These are phyloP conservation scores for Takifugu rubripes DNA, from an alignment of 2,797 vertebrate genomes.

Conservation along the genomic window DNA sequence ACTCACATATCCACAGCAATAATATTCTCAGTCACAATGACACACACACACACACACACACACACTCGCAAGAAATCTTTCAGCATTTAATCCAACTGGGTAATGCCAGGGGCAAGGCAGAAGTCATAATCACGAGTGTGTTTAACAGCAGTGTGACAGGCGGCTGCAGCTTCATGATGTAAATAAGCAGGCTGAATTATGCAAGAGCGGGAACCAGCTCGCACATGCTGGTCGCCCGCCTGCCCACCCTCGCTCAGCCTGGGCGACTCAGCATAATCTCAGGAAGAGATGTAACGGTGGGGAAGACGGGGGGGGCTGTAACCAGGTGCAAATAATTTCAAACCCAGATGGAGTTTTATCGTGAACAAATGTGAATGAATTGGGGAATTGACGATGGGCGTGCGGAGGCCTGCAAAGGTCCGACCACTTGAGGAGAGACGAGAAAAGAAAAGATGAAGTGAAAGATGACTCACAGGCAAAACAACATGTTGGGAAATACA, in stretches of 20 bases:
- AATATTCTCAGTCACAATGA: not conserved
- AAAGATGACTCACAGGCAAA: not conserved
- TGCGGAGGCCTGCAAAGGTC: constrained; percentile 9
- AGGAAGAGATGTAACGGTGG: not conserved
- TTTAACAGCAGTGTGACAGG: constrained; percentile 64
- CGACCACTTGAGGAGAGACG: constrained; percentile 4
- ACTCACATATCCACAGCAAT: constrained; percentile 7
- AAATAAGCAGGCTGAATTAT: constrained; percentile 65
- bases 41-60: constrained; percentile 24
- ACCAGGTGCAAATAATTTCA: constrained; percentile 32
- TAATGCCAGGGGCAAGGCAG: constrained; percentile 52
- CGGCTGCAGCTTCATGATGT: constrained; percentile 61
- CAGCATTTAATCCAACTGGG: constrained; percentile 52
- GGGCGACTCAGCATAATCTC: constrained; percentile 46
- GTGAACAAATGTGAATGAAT: constrained; percentile 7
- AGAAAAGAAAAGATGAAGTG: not conserved
- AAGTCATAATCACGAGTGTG: constrained; percentile 57
- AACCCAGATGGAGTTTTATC: constrained; percentile 10
- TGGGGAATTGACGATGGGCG: constrained; percentile 3
- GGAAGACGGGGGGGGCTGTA: not conserved
- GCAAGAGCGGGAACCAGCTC: constrained; percentile 39
- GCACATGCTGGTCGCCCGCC: constrained; percentile 30
- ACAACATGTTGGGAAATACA: not conserved
- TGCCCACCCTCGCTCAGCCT: constrained; percentile 24
- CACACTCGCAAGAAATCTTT: constrained; percentile 18